Evolutionary conservation across 2,888 invertebrate species (phyloP).

Genomic region (Copidosoma aretas): DNA sequence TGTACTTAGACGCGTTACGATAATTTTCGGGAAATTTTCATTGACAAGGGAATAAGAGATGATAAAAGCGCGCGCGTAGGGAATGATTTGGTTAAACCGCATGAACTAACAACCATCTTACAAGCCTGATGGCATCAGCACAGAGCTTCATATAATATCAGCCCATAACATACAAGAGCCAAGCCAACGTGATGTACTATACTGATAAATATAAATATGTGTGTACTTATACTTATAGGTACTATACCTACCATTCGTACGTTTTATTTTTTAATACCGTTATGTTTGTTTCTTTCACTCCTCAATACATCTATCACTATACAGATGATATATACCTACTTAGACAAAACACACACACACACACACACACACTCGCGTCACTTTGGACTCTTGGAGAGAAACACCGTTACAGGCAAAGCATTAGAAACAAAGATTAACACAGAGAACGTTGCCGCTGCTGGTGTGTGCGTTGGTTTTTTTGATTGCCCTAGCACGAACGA

Average conservation of each 20-base stretch:
- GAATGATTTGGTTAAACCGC: too few species aligned
- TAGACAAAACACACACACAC: constrained; percentile 1
- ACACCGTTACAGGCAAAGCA: neutral
- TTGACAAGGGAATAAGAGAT: too few species aligned
- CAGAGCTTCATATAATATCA: too few species aligned
- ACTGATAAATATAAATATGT: too few species aligned
- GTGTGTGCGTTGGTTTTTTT: neutral
- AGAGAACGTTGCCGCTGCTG: neutral
- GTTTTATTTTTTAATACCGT: constrained; percentile 31
- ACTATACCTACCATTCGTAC: constrained; percentile 1
- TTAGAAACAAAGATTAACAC: neutral
- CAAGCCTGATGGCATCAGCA: too few species aligned
- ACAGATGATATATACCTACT: neutral
- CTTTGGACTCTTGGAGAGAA: neutral
- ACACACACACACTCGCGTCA: neutral
- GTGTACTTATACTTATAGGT: too few species aligned
- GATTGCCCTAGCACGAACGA: neutral
- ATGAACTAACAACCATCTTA: too few species aligned
- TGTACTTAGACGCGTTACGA: too few species aligned
- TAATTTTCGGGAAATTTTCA: too few species aligned
- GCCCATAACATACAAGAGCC: too few species aligned
- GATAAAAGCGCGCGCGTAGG: too few species aligned
- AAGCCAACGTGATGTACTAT: too few species aligned
- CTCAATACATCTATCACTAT: neutral
- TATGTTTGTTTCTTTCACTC: constrained; percentile 12